Base-by-base conservation (phyloP, 2,888 invertebrate species). In the Rhyacophila evoluta region DNA sequence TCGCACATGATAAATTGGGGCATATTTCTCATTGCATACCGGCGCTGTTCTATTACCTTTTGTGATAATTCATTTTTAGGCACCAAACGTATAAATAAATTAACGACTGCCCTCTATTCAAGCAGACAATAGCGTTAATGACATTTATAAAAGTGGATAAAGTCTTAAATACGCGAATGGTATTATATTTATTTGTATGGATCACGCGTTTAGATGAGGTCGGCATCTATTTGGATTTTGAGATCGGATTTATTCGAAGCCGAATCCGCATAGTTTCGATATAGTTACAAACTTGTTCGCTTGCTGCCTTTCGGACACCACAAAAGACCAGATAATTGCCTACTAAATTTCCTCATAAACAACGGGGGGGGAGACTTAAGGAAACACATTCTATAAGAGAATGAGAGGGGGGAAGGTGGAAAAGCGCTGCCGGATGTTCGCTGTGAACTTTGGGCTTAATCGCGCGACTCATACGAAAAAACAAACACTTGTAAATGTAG, bases 301-400 rank as follows among this genome's bases (percentile, higher is more conserved):
- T 55, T 55, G 8, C 19, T 55, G 55, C 15, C 55, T 55, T 55
- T 41, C 19, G 41, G 41, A 41, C 36, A 29, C 77, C 77, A 74
- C 78, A 78, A 78, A 74, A 70, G 78, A 74, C 27, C 74, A 78
- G 78, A 78, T 78, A 78, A 78, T 78, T 78, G 78, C 78, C 78
- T 74, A 74, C 68, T 78, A 74, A 77, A 77, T 77, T 77, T 77
- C 68, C 77, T 36, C 72, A 72, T 73, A 77, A 77, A 77, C 73
- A 77, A 72, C 55, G 55, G 8, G 55, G 55, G n/a, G 55, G 55
- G 10, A 2, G 10, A 10, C 25, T 19, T 25, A 8, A 15, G 37
- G 15, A 37, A 55, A 55, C 19, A 41, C 41, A 5, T 19, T 15
- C 19, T 1, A 41, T 1, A 10, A 25, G 55, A 25, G 19, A 19